These are phyloP conservation scores for Myotis findleyi DNA, from an alignment of 2,797 vertebrate genomes.

Conservation along the genomic window DNA sequence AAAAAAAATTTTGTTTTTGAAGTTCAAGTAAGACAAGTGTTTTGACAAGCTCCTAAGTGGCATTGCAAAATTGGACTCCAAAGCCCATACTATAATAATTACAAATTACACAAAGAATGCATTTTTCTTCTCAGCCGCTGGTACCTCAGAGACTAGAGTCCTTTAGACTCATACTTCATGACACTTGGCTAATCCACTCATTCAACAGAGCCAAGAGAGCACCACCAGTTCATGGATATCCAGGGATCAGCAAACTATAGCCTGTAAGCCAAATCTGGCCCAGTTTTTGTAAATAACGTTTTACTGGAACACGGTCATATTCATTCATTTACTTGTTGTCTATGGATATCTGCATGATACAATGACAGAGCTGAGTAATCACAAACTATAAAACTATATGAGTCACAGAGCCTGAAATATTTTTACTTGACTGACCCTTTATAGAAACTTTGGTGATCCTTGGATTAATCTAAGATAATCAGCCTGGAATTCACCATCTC, in stretches of 20 bases:
- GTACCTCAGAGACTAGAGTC: slow-evolving; percentile 1
- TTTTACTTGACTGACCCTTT: not conserved
- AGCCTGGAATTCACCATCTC: not conserved
- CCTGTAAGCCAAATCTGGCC: not conserved
- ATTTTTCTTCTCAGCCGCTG: not conserved
- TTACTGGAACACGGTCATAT: not conserved
- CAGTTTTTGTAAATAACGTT: slow-evolving; percentile 18
- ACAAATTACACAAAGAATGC: not conserved
- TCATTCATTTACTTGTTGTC: not conserved
- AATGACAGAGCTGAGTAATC: not conserved
- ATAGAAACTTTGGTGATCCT: not conserved
- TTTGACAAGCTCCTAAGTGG: not conserved
- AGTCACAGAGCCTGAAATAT: not conserved
- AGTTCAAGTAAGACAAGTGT: not conserved
- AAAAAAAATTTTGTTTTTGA: not conserved
- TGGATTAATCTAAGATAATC: not conserved
- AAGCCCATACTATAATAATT: not conserved
- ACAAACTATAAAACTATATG: not conserved
- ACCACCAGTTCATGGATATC: not conserved
- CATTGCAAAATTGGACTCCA: not conserved
- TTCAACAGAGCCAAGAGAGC: not conserved
- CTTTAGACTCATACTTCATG: not conserved
- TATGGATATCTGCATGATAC: not conserved
- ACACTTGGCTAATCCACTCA: not conserved
- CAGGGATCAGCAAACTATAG: not conserved